Base-by-base conservation (phyloP, 2,113 vertebrate species). In the Xiphophorus maculatus region DNA sequence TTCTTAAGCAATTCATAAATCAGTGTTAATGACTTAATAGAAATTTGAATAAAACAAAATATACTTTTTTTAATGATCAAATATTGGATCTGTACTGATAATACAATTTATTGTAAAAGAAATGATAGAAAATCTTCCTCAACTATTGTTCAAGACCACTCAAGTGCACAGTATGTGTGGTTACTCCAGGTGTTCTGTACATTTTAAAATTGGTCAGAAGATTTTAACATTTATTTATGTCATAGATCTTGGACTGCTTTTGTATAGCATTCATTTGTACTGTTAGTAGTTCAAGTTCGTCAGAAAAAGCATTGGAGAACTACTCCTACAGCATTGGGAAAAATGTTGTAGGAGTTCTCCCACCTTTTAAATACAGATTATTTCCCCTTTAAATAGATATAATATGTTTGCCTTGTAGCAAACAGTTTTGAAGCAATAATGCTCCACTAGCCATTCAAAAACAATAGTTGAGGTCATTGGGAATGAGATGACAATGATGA, bases 401-500 rank as follows among this genome's bases (percentile, higher is more conserved):
- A 25, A 58, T 11, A 58, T 6, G 6, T 51, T 58, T 11, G 4
- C 17, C 3, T 58, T n/a, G 22, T 10, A n/a, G 51, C 22, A 58
- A 58, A n/a, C 51, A n/a, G 25, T 58, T 58, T 48, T 48, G 15
- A 48, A 19, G 0, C 15, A 27, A 8, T 3, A 17, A 14, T 13
- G n/a, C 29, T n/a, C 29, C 63, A 28, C 37, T 9, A 51, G 19
- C 3, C 25, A 33, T 35, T 60, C 63, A 67, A 28, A 64, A 30
- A 63, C 0, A 0, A 48, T 66, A 5, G 27, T 27, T 79, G 48
- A 74, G 63, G 28, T 82, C 11, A 69, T 29, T 68, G 33, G 63
- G 19, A 4, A 27, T 66, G n/a, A 64, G 28, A 63, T 32, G 40
- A 81, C 58, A 27, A 66, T 70, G 64, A 66, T 79, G 40, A 69